Percentiles rank a stretch among this genome's conserved stretches.
Conservation (phyloP, 2,113 vertebrate species). For the Halcyon senegalensis region DNA sequence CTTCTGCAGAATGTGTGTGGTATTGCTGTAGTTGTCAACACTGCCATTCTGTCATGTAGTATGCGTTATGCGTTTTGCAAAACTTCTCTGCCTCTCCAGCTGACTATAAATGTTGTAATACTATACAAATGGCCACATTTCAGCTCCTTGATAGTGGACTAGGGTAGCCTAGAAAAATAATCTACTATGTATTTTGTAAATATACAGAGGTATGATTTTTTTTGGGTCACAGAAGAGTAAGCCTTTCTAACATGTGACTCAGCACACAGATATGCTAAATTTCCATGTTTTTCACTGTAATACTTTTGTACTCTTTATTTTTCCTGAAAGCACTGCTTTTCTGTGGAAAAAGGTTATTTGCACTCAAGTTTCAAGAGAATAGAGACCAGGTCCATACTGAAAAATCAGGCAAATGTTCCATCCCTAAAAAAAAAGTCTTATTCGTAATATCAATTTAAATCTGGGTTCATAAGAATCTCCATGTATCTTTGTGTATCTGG, state of each 20-base stretch:
- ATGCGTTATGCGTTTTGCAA: fast-evolving
- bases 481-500: not conserved
- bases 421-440: not conserved
- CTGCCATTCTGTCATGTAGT: not conserved
- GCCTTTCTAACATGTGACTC: not conserved
- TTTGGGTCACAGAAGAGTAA: not conserved
- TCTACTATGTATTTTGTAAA: not conserved
- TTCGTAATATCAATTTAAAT: not conserved
- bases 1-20: not conserved
- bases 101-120: not conserved
- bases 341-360: not conserved
- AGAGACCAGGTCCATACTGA: not conserved
- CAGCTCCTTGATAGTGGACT: not conserved
- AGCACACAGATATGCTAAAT: not conserved
- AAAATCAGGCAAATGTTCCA: not conserved
- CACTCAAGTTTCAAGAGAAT: not conserved
- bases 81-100: not conserved
- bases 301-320: not conserved
- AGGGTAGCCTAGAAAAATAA: not conserved
- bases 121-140: not conserved
- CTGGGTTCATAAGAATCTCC: not conserved
- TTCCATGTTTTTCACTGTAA: not conserved
- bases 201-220: not conserved
- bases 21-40: not conserved
- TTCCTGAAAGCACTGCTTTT: not conserved